Evolutionary conservation across 53 echinoderm and acorn worm species (phyloP), one percentile per base, ranked within the genome.

Genomic region (Echinarachnius parma): DNA sequence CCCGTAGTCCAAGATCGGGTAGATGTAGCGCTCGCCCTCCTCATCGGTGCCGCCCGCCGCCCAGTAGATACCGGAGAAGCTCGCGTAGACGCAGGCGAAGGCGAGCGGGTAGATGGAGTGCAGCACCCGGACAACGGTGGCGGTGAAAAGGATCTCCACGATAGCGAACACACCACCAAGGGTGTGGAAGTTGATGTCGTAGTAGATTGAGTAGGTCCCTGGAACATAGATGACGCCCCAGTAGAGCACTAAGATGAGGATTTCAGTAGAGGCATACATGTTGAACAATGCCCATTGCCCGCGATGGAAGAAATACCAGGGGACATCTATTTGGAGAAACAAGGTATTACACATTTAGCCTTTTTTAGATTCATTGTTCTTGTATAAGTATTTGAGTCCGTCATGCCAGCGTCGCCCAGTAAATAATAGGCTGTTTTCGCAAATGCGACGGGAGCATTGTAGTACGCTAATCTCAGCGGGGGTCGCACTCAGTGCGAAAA

Each of bases 241-340:
- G 80, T 88, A 88, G 10, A 88, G 50, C 14, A 88, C 10, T 21
- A 84, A 64, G 4, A 88, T 66, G 14, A 88, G 24, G 37, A 88
- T 59, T 29, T 77, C 69, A 13, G 54, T 20, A 2, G 80, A 77
- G 9, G 64, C 63, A 28, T 80, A 80, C 45, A 77, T 69, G 71
- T 77, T 89, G 63, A 80, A 80, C n/a, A 89, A 52, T 0, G 62
- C 20, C 84, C 89, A 89, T 21, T 83, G 88, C 3, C 80, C 37
- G 19, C 83, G 84, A 27, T 88, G 80, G 35, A 72, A 72, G 56
- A 72, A 72, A 39, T 72, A 72, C 56, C 74, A 56, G 19, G 74
- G 74, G 42, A 56, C 21, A 19, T 29, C 74, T n/a, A n/a, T n/a
- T n/a, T n/a, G n/a, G n/a, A n/a, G n/a, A n/a, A n/a, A n/a, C n/a